Evolutionary conservation across 2,888 invertebrate species (phyloP).

Genomic region (Ecliptopera silaceata): DNA sequence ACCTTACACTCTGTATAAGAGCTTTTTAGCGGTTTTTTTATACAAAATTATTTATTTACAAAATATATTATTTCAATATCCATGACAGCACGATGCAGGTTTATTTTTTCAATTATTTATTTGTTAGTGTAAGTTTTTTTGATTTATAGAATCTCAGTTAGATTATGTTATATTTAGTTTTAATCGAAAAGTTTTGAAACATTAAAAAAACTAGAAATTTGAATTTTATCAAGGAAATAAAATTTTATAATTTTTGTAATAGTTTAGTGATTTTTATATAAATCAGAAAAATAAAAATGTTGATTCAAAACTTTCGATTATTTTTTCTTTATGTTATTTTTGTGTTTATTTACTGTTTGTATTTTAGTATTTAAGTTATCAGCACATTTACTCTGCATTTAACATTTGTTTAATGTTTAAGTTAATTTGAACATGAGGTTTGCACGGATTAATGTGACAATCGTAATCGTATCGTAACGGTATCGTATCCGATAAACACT

Average conservation of each 20-base stretch:
- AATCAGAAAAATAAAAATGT: not conserved
- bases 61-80: conserved; percentile 22
- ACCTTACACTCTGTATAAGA: too few relatives aligned
- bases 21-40: not conserved
- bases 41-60: not conserved
- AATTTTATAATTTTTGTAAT: not conserved
- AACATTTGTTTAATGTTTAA: conserved; percentile 49
- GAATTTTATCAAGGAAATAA: not conserved
- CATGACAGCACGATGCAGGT: conserved; percentile 60
- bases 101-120: conserved; percentile 49
- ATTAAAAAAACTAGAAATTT: not conserved
- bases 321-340: conserved; percentile 21
- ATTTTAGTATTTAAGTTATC: conserved; percentile 51
- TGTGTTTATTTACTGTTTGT: conserved; percentile 36
- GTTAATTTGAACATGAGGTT: conserved; percentile 39
- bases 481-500: too few relatives aligned
- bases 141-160: conserved; percentile 70
- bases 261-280: not conserved
- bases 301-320: conserved; percentile 12
- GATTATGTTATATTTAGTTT: conserved; percentile 41
- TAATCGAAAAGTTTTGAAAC: conserved; percentile 32
- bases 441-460: too few relatives aligned
- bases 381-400: conserved; percentile 70
- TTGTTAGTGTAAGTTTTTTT: conserved; percentile 46
- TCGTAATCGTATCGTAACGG: too few relatives aligned